Evolutionary conservation across 2,797 vertebrate genomes (phyloP), one percentile per base, ranked within the genome.

Genomic region (Spondyliosoma cantharus): DNA sequence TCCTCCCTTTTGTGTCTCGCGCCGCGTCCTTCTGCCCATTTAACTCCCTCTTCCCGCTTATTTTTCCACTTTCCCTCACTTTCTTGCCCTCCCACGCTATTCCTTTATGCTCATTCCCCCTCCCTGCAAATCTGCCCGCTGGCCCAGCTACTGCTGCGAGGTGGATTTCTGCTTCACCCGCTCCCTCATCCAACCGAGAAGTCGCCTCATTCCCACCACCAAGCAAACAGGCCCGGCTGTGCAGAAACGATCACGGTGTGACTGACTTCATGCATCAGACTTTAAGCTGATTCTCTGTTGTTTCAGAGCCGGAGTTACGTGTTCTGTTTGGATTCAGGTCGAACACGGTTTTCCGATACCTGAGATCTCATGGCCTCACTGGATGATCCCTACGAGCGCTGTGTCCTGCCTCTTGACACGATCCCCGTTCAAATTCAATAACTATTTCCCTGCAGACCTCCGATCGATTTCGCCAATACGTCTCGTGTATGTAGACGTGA

Each of bases 101-200:
- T 49, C 13, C 71, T 72, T 71, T 46, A 65, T 3, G 63, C 82
- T 76, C 53, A 3, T 60, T 5, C 46, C 17, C 37, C 32, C 32
- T 8, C 32, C 29, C 9, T 12, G 49, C 69, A 60, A 65, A 46
- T 83, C 52, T 59, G 59, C 32, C 27, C n/a, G 11, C 56, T 20
- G 27, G 73, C 71, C 61, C 75, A 24, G 56, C 64, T 29, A 25
- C 66, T 54, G 65, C 73, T 71, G 6, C 24, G 69, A 72, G 81
- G 69, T 42, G 82, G 68, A 62, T 81, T 88, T 88, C 78, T 86
- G 86, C 89, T 50, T 86, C 86, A 80, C 67, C 86, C 73, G 72
- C 67, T 72, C 25, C 17, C 43, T 80, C 73, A 59, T 74, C 70
- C 64, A 45, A 62, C 76, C 20, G 70, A 76, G 56, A 50, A 78